phyloP scores from a whole-genome alignment of 2,888 invertebrate species.

The Hirtodrosophila histrioides region DNA sequence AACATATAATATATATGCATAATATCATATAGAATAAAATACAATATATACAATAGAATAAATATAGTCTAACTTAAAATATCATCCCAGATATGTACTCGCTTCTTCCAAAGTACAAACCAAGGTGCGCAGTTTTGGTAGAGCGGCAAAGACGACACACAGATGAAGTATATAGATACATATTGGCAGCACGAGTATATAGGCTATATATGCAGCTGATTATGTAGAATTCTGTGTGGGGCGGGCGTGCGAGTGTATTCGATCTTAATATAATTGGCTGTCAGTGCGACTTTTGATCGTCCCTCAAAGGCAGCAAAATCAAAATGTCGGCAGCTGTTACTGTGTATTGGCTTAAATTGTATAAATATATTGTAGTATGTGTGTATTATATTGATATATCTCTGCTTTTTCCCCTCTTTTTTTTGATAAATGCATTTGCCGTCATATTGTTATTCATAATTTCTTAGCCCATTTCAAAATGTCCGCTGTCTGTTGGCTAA shows the following conservation, averaged over 20 bases:
- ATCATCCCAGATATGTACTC: background rate
- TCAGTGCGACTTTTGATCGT: conserved; percentile 69
- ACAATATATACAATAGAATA: too few species aligned
- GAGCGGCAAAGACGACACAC: conserved; percentile 29
- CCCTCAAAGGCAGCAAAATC: conserved; percentile 28
- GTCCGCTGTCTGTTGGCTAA: conserved; percentile 61
- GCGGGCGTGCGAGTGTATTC: conserved; percentile 35
- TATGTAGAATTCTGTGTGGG: conserved; percentile 29
- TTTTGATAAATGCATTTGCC: conserved; percentile 32
- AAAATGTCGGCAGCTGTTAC: conserved; percentile 72
- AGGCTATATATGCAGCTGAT: conserved; percentile 22
- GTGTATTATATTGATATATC: conserved; percentile 27
- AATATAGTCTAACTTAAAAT: too few species aligned
- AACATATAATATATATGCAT: too few species aligned
- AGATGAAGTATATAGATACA: conserved; percentile 22
- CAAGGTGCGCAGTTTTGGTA: conserved; percentile 44
- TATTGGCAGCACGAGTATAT: conserved; percentile 28
- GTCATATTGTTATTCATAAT: conserved; percentile 54
- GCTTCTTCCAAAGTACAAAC: background rate
- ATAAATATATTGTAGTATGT: conserved; percentile 34
- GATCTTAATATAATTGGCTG: conserved; percentile 77
- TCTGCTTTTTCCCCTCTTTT: too few species aligned
- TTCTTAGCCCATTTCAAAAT: conserved; percentile 51
- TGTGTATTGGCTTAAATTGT: conserved; percentile 45
- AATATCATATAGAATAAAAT: too few species aligned